phyloP scores from a whole-genome alignment of 2,113 vertebrate genomes.

The Vulpes lagopus region DNA sequence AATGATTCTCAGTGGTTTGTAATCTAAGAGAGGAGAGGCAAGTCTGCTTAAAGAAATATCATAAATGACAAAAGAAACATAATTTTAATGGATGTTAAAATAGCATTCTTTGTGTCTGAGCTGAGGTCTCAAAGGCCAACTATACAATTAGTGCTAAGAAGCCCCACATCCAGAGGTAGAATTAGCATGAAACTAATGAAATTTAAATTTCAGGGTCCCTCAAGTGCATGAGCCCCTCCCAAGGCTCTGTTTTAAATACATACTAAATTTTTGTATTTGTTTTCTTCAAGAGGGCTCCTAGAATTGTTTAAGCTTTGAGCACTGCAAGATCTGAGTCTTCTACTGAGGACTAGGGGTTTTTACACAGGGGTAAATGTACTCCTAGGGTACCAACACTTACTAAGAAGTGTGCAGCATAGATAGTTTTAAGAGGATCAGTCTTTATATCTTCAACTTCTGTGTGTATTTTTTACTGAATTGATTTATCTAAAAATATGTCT shows the following conservation, averaged over 20 bases:
- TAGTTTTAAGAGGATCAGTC: not conserved
- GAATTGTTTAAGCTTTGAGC: not conserved
- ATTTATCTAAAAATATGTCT: not conserved
- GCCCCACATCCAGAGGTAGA: not conserved
- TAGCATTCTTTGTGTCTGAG: not conserved
- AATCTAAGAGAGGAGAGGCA: not conserved
- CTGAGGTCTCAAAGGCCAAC: not conserved
- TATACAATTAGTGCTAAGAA: not conserved
- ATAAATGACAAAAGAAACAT: not conserved
- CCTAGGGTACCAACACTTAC: not conserved
- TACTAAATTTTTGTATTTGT: not conserved
- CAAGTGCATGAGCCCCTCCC: not conserved
- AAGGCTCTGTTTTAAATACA: not conserved
- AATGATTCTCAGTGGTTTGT: not conserved
- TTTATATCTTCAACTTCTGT: not conserved
- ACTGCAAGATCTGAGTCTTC: not conserved
- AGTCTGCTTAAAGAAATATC: not conserved
- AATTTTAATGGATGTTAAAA: not conserved
- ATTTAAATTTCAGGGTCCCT: not conserved
- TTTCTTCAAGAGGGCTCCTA: not conserved
- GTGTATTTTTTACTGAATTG: slow-evolving; percentile 4
- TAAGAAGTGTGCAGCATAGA: not conserved
- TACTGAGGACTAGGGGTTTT: not conserved
- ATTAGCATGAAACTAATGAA: not conserved
- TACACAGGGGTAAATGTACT: not conserved